These are phyloP conservation scores for Drosophila melanosoma DNA, from an alignment of 2,888 invertebrate genomes.

Conservation along the genomic window DNA sequence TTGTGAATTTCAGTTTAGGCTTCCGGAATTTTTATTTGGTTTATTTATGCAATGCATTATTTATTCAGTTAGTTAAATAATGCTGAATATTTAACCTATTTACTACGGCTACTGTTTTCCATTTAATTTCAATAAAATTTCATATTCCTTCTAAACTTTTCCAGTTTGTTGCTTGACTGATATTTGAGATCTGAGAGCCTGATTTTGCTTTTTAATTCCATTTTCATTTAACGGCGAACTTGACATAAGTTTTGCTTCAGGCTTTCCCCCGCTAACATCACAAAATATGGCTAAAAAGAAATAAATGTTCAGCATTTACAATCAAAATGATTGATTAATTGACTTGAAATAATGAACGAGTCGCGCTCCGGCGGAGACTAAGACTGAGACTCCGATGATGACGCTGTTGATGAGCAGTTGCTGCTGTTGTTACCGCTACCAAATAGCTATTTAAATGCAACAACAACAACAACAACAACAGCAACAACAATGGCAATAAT, in stretches of 20 bases:
- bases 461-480: conserved; percentile 25
- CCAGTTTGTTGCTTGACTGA: conserved; percentile 3
- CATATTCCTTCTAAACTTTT: conserved; percentile 11
- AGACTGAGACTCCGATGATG: conserved; percentile 25
- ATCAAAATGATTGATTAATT: conserved; percentile 78
- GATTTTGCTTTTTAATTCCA: conserved; percentile 26
- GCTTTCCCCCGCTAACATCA: conserved; percentile 2
- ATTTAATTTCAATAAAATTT: conserved; percentile 33
- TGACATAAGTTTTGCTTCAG: conserved; percentile 52
- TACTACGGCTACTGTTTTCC: conserved; percentile 7
- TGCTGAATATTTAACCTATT: conserved; percentile 22
- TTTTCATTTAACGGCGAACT: conserved; percentile 47
- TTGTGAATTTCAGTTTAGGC: neutral
- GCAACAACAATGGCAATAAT: conserved; percentile 54
- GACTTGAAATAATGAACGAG: conserved; percentile 61
- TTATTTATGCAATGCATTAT: conserved; percentile 40
- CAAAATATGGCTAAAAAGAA: conserved; percentile 25
- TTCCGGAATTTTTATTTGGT: conserved; percentile 21
- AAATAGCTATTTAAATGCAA: conserved; percentile 70
- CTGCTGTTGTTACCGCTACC: conserved; percentile 47
- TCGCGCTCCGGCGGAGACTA: conserved; percentile 15
- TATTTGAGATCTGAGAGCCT: conserved; percentile 4
- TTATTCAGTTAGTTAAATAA: conserved; percentile 41
- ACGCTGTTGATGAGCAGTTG: conserved; percentile 50
- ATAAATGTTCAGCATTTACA: conserved; percentile 50